Base-by-base conservation (phyloP, 2,888 invertebrate genomes). In the Machimus rusticus region DNA sequence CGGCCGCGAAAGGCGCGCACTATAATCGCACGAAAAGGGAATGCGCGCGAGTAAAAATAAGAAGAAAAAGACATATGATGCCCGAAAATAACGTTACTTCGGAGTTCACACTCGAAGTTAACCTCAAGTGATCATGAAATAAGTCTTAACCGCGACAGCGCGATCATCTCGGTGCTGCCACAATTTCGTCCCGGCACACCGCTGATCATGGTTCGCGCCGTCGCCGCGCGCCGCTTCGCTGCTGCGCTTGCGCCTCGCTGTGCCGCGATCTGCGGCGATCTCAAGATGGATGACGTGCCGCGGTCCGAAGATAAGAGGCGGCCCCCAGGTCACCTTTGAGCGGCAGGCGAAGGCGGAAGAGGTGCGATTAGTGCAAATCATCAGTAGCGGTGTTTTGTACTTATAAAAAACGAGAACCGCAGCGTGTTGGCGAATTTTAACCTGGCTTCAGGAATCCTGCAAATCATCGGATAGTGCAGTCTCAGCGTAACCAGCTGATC, bases 51-150 rank as follows among this genome's bases (percentile, higher is more conserved):
- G 0, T 14, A 55, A 55, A 55, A n/a, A 55, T 19, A 19, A 19
- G 16, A 19, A 5, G 28, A 51, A 78, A 78, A 79, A 28, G 12
- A 28, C 1, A 28, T 51, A 51, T 66, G n/a, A 51, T 66, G n/a
- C 23, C 79, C 51, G n/a, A 79, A 79, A 79, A 79, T 79, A 79
- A 46, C 79, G 79, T 79, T 79, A 79, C 79, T 46, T 79, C 31
- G 31, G 79, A 46, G 79, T 46, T 46, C 79, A 79, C 79, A 79
- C 51, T 79, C 28, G 46, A 31, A 51, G 51, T 79, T 79, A 79
- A 79, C 79, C 79, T 46, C 51, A 79, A 79, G 79, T 46, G 79
- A 51, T 79, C 79, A 79, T 79, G 79, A 79, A 79, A 79, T 79
- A 51, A 79, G 79, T 46, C 51, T 79, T 79, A 79, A 46, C 79